Percentiles rank a stretch among this genome's conserved stretches.
Evolutionary conservation across 2,797 vertebrate genomes (phyloP).

Genomic region (Chaunax sp.): DNA sequence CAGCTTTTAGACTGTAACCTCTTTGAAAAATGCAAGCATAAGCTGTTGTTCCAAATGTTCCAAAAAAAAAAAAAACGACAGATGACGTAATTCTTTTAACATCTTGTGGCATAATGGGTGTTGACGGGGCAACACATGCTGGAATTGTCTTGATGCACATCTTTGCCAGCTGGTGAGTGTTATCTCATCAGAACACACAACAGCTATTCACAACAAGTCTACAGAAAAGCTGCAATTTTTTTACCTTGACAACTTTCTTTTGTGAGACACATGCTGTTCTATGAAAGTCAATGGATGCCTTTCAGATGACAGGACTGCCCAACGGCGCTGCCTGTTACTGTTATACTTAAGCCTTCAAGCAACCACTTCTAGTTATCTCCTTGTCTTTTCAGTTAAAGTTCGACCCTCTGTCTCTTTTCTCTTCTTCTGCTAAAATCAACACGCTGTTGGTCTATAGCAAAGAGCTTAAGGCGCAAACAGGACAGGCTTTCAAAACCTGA

Average conservation of each 20-base stretch:
- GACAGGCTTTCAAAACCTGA: conserved; percentile 14
- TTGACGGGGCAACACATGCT: no score
- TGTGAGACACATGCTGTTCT: neutral
- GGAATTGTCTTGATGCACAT: neutral
- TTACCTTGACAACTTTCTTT: neutral
- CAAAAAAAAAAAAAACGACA: no score
- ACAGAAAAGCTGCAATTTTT: conserved; percentile 1
- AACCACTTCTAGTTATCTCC: neutral
- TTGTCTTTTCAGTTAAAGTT: neutral
- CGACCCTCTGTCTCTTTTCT: neutral
- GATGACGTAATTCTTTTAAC: no score
- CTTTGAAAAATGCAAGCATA: no score
- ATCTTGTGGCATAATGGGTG: no score
- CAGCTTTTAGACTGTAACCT: no score
- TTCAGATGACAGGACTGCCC: neutral
- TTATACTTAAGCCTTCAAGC: neutral
- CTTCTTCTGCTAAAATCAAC: neutral
- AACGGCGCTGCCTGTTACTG: neutral
- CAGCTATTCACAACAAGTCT: neutral
- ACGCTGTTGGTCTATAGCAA: no score
- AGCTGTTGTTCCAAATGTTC: no score
- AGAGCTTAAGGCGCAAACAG: no score
- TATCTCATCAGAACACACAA: neutral
- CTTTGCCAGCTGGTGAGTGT: neutral
- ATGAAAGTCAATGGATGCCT: neutral